A percentile compares a stretch with the other conserved stretches of the same genome.
These are phyloP conservation scores for Epirrhoe tristata DNA, from an alignment of 2,888 invertebrate species.

Conservation along the genomic window DNA sequence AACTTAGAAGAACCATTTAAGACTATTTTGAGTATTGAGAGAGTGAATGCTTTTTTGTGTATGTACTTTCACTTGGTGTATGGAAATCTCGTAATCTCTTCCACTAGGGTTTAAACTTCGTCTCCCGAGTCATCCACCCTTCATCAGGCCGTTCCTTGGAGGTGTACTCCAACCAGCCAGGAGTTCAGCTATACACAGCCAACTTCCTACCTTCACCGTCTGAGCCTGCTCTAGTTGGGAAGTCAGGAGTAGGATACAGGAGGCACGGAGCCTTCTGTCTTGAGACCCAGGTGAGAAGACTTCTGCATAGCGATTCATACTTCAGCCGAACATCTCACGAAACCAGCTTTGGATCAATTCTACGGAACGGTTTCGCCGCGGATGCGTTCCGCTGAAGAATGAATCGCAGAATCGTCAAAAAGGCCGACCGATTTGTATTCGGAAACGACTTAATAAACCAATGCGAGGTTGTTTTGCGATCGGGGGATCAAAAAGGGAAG, in stretches of 20 bases:
- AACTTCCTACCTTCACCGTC: constrained; percentile 88
- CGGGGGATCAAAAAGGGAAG: no score
- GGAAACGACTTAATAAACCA: no score
- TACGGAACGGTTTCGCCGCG: no score
- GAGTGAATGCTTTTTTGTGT: no score
- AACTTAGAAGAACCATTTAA: neutral
- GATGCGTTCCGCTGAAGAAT: no score
- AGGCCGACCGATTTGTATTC: no score
- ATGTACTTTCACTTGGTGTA: no score
- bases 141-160: constrained; percentile 90
- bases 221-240: constrained; percentile 69
- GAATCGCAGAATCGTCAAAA: no score
- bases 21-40: neutral
- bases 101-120: constrained; percentile 64
- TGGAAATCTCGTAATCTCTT: neutral
- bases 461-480: no score
- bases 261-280: constrained; percentile 94
- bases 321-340: no score
- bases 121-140: constrained; percentile 87
- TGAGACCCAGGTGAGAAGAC: constrained; percentile 87
- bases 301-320: no score
- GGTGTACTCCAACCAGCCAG: constrained; percentile 94
- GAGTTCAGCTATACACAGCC: constrained; percentile 95
- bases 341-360: no score
- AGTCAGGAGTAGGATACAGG: constrained; percentile 83